Evolutionary conservation across 1,140 invertebrate species (phyloP), one percentile per base, ranked within the genome.

Genomic region (Microplitis mediator): DNA sequence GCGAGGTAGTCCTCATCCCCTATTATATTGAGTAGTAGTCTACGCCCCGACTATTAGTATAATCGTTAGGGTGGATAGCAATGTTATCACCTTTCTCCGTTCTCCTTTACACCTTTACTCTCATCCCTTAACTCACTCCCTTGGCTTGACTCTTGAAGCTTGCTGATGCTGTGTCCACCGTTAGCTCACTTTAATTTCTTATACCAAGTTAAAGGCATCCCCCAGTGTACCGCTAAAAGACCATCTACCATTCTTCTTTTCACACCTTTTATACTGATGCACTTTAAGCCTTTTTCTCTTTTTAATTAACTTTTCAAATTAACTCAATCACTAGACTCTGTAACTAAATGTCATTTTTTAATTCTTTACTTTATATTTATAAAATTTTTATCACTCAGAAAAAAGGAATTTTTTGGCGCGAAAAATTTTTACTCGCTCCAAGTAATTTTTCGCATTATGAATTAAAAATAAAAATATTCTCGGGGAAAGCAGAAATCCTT

Each of bases 1-100:
- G 69, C 76, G 77, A 45, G 73, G 75, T 71, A 65, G 74, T 74
- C 34, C 76, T 76, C 74, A 71, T 76, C 68, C 77, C 80, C 75
- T 78, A 78, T 79, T 75, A 63, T 74, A 78, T 78, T 78, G 39
- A 45, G 39, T 45, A 45, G 39, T 45, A 45, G 79, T 80, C 79
- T 78, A 80, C 80, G 78, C 80, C 80, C 79, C 78, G 74, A 80
- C 79, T 81, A 79, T 81, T 81, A 80, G 79, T 79, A 78, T 80
- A 81, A 81, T 81, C 79, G 78, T 72, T 74, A 74, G 74, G 75
- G 76, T 45, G 73, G 75, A 75, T 39, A 31, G 31, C 39, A 32
- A 31, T 35, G 13, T 62, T 14, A 45, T 45, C 52, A 23, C n/a
- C 14, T 56, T 56, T 14, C 32, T n/a, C 60, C 60, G 13, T 62